These are phyloP conservation scores for Buceros bicornis DNA, from an alignment of 2,797 vertebrate genomes.

Conservation along the genomic window DNA sequence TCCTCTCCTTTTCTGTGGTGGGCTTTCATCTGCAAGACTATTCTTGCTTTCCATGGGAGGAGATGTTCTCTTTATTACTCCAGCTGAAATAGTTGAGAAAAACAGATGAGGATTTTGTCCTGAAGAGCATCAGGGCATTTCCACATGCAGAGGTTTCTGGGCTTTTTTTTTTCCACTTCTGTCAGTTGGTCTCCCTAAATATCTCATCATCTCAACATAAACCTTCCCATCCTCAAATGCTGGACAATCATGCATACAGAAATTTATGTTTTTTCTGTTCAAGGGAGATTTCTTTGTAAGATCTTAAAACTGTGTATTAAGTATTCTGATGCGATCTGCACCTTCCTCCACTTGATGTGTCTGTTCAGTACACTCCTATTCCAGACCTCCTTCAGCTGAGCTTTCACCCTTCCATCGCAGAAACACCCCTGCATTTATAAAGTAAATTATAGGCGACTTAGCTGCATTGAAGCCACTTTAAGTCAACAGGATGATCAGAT, in stretches of 20 bases:
- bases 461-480: background rate
- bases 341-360: background rate
- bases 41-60: background rate
- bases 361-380: background rate
- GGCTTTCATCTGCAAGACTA: background rate
- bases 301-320: background rate
- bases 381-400: background rate
- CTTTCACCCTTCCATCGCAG: background rate
- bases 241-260: background rate
- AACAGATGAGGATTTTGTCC: background rate
- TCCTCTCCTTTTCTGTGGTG: rapidly evolving
- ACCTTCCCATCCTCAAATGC: background rate
- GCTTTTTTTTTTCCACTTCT: background rate
- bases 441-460: background rate
- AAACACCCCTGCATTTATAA: background rate
- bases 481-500: background rate
- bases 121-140: background rate
- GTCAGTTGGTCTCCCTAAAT: background rate
- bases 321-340: background rate
- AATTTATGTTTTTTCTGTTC: background rate
- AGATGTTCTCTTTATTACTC: background rate
- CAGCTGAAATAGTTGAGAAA: background rate
- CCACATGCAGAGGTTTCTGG: background rate
- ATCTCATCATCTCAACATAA: background rate
- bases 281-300: background rate